Evolutionary conservation across 1,140 invertebrate species (phyloP).

Genomic region (Drosophila grimshawi): DNA sequence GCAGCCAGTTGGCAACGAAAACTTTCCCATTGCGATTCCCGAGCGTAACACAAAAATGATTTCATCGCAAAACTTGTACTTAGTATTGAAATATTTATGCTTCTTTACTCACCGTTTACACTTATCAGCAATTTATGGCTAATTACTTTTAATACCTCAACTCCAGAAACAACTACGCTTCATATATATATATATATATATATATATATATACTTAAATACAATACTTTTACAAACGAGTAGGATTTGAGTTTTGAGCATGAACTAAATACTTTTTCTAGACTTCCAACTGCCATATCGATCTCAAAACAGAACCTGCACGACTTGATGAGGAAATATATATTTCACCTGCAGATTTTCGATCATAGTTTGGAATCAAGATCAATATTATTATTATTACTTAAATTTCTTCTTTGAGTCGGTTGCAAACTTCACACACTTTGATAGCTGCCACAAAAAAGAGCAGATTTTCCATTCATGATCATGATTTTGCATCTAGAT

Average conservation of each 20-base stretch:
- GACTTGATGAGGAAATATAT: too few relatives aligned
- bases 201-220: background rate
- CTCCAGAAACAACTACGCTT: background rate
- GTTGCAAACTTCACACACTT: too few relatives aligned
- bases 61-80: conserved; percentile 17
- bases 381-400: too few relatives aligned
- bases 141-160: background rate
- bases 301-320: too few relatives aligned
- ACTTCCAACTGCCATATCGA: too few relatives aligned
- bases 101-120: background rate
- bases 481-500: background rate
- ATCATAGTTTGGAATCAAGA: too few relatives aligned
- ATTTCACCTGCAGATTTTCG: too few relatives aligned
- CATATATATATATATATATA: background rate
- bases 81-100: conserved; percentile 13
- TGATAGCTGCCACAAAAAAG: background rate
- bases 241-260: too few relatives aligned
- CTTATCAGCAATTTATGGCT: conserved; percentile 17
- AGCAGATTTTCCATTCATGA: background rate
- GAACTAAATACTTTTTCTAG: too few relatives aligned
- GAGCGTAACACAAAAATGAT: conserved; percentile 24
- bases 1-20: conserved; percentile 46
- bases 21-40: conserved; percentile 56
- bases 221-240: too few relatives aligned
- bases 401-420: background rate